Conservation (phyloP, 2,797 vertebrate species). For the Helicolenus hilgendorfi region DNA sequence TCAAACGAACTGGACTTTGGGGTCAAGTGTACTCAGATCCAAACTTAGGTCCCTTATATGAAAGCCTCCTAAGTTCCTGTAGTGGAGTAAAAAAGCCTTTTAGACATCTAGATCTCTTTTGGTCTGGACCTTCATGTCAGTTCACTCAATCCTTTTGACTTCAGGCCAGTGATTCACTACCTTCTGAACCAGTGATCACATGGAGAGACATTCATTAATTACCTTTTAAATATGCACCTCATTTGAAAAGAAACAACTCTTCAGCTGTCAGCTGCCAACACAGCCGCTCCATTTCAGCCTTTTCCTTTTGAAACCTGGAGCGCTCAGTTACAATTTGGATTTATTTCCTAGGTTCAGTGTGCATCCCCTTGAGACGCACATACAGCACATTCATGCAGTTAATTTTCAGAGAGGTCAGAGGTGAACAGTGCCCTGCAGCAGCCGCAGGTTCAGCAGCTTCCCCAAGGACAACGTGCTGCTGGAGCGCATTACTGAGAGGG, state of each 20-base stretch:
- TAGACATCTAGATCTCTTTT: background rate
- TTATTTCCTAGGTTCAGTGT: background rate
- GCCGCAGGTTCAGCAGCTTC: constrained; percentile 1
- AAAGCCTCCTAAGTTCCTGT: background rate
- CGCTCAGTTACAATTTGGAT: background rate
- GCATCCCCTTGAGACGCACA: background rate
- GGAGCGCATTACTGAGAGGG: background rate
- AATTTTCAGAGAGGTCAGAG: constrained; percentile 41
- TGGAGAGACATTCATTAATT: background rate
- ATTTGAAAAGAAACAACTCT: background rate
- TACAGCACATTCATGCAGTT: constrained; percentile 9
- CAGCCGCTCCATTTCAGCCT: background rate
- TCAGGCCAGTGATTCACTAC: background rate
- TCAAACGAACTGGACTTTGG: no score
- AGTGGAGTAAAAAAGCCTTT: background rate
- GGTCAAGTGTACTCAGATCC: no score
- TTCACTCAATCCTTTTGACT: background rate
- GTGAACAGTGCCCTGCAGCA: constrained; percentile 14
- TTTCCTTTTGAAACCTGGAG: background rate
- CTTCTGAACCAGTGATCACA: background rate
- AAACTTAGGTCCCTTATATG: no score
- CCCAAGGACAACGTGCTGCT: constrained; percentile 3
- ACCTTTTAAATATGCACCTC: background rate
- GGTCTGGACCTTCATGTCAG: background rate
- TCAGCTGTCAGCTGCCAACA: background rate